Base-by-base conservation (phyloP, 1,140 invertebrate genomes). In the Danaus melanippus region DNA sequence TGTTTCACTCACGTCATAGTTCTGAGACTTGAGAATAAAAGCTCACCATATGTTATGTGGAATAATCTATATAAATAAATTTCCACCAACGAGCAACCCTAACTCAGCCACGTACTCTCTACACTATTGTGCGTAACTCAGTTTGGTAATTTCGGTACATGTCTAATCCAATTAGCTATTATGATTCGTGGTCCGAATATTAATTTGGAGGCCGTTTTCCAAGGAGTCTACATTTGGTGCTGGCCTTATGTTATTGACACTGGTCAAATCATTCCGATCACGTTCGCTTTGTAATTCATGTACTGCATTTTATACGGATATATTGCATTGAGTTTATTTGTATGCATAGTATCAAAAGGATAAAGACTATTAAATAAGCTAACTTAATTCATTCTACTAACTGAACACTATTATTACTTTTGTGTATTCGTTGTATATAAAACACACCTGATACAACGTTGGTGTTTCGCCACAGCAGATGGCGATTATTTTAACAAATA, bases 121-220 rank as follows among this genome's bases (percentile, higher is more conserved):
- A 54, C 56, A 69, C 66, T 69, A 77, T 76, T 78, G 71, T 80
- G 62, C 69, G 74, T 82, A 83, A 79, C 76, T 69, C 55, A 66
- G 75, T 82, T 83, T 79, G 73, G 72, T 84, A 82, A 86, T 86
- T 82, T 84, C 73, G 72, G 70, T 83, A 86, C 81, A 86, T 83
- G 76, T 75, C 72, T 81, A 84, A 86, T 86, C 80, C 83, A 86
- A 86, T 86, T 84, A 86, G 78, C 80, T 83, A 86, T 86, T 86
- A 86, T 81, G 83, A 79, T 84, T 71, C 83, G 80, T 83, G 83
- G 62, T 56, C 70, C 65, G 83, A 83, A 86, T 86, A 86, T 83
- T 80, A 86, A 86, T 84, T 76, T 68, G 60, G 56, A 69, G 67
- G 67, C 59, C 69, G 66, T 67, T 75, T 74, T 78, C 66, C 72